Evolutionary conservation across 1,140 invertebrate genomes (phyloP).

Genomic region (Lineus longissimus): DNA sequence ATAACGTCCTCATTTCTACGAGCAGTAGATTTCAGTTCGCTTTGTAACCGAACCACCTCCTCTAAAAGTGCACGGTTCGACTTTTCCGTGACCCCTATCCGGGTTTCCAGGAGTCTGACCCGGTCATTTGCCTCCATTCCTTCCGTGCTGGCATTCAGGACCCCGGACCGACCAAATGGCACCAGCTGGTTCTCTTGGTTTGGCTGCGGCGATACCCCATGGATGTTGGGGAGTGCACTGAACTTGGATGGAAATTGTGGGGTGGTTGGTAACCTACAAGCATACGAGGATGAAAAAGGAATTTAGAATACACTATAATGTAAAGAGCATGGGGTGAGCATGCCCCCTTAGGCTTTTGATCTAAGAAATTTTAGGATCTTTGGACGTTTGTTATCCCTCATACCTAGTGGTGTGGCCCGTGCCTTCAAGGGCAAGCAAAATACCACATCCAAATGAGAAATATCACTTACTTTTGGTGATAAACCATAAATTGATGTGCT

Average conservation of each 20-base stretch:
- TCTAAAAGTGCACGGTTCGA: conserved; percentile 51
- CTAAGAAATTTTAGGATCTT: too few relatives aligned
- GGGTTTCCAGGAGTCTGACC: conserved; percentile 41
- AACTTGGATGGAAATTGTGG: conserved; percentile 36
- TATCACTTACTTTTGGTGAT: too few relatives aligned
- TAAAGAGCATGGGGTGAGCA: too few relatives aligned
- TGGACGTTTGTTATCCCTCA: too few relatives aligned
- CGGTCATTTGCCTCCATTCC: conserved; percentile 35
- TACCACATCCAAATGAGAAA: too few relatives aligned
- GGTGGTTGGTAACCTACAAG: conserved; percentile 31
- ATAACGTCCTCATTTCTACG: conserved; percentile 43
- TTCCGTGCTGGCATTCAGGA: conserved; percentile 9
- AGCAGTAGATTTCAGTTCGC: conserved; percentile 39
- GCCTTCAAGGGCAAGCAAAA: too few relatives aligned
- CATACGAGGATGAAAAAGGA: not conserved
- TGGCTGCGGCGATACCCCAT: conserved; percentile 23
- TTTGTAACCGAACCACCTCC: conserved; percentile 51
- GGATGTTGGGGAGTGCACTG: conserved; percentile 38
- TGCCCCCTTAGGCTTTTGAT: too few relatives aligned
- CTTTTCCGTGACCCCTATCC: conserved; percentile 46
- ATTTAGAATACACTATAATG: too few relatives aligned
- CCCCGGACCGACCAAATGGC: conserved; percentile 15
- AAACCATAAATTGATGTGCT: too few relatives aligned
- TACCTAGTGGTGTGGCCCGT: too few relatives aligned
- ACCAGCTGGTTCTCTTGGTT: conserved; percentile 27